Evolutionary conservation across 2,113 vertebrate genomes (phyloP).

Genomic region (Rana temporaria): DNA sequence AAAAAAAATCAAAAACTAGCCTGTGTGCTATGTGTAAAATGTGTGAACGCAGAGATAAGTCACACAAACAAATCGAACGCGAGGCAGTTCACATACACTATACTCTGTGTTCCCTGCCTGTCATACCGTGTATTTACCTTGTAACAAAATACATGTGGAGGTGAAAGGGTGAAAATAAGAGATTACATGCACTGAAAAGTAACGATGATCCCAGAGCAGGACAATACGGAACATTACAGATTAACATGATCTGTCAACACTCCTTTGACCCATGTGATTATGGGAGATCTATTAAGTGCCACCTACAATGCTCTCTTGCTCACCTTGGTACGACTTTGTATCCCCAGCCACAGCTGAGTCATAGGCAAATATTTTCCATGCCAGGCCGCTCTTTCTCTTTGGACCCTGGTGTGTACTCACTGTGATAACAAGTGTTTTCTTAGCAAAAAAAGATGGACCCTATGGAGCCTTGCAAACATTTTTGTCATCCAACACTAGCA

Average conservation of each 20-base stretch:
- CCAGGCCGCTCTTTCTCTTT: conserved; percentile 59
- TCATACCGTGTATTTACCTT: conserved; percentile 27
- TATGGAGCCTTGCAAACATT: conserved; percentile 60
- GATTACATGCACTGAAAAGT: conserved; percentile 20
- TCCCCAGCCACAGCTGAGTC: conserved; percentile 59
- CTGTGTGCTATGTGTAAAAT: conserved; percentile 17
- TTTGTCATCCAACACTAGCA: conserved; percentile 59
- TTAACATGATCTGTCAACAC: conserved; percentile 66
- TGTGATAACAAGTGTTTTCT: conserved; percentile 59
- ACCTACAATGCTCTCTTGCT: conserved; percentile 64
- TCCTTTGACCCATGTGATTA: conserved; percentile 61
- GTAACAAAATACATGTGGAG: conserved; percentile 41
- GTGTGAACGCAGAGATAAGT: conserved; percentile 16
- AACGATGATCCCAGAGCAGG: conserved; percentile 15
- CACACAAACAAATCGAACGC: not conserved
- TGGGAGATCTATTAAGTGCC: conserved; percentile 64
- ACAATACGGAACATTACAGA: conserved; percentile 62
- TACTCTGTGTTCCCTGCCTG: conserved; percentile 37
- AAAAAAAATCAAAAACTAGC: not conserved
- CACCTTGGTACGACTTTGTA: conserved; percentile 63
- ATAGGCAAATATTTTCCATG: conserved; percentile 65
- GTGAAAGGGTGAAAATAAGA: conserved; percentile 55
- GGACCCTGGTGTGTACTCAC: conserved; percentile 51
- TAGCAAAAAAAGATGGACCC: conserved; percentile 57
- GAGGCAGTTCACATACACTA: conserved; percentile 23